Evolutionary conservation across 2,113 vertebrate species (phyloP).

Genomic region (pig (Sus scrofa)): DNA sequence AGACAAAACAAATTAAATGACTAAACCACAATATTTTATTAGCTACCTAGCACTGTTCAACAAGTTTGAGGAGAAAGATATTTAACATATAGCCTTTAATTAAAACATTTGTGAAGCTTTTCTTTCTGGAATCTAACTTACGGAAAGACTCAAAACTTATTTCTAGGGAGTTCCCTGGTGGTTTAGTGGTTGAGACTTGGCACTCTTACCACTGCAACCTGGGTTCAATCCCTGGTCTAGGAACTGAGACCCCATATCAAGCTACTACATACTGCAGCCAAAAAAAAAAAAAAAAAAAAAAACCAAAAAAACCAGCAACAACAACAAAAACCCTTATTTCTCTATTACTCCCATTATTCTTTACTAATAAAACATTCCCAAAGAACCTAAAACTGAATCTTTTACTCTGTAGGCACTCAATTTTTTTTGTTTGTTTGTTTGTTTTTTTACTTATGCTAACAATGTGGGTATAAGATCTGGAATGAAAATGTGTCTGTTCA

Average conservation of each 20-base stretch:
- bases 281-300: no score
- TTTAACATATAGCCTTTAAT: not conserved
- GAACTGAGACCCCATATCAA: no score
- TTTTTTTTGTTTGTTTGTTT: not conserved
- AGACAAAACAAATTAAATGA: not conserved
- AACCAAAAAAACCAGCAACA: no score
- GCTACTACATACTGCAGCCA: no score
- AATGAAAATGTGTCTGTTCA: not conserved
- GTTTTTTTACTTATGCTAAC: not conserved
- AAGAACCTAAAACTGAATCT: not conserved
- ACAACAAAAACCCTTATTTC: not conserved
- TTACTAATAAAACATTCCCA: conserved; percentile 25
- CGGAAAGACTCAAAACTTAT: not conserved
- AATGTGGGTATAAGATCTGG: not conserved
- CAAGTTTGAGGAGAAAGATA: conserved; percentile 8
- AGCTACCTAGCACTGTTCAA: conserved; percentile 22
- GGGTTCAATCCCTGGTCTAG: no score
- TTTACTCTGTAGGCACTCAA: not conserved
- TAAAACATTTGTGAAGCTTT: conserved; percentile 43
- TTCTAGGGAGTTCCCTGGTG: no score
- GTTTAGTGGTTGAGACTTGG: no score
- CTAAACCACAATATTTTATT: conserved; percentile 14
- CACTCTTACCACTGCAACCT: no score
- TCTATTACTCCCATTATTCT: not conserved
- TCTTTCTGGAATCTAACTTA: not conserved